Conservation (phyloP, 2,113 vertebrate species). For the Anthoscopus minutus region DNA sequence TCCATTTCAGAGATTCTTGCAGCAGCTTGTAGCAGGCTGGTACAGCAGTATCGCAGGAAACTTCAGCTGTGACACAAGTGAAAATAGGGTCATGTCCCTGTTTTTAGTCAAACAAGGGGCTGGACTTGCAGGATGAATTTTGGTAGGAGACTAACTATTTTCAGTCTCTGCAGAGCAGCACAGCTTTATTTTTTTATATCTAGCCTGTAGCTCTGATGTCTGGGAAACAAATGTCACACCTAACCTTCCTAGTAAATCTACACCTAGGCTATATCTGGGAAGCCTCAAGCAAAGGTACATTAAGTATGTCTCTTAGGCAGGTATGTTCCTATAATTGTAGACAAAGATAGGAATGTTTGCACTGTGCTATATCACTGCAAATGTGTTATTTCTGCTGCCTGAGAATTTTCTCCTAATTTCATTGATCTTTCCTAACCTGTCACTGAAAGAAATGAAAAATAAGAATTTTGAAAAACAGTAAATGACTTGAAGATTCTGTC, state of each 20-base stretch:
- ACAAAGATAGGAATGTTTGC: background rate
- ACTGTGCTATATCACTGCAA: rapidly evolving
- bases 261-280: background rate
- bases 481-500: background rate
- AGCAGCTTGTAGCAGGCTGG: background rate
- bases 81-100: background rate
- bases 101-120: background rate
- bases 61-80: background rate
- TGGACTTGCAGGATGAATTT: background rate
- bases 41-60: background rate
- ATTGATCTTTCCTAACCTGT: background rate
- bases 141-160: background rate
- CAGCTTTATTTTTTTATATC: background rate
- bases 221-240: background rate
- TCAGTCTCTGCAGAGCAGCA: background rate
- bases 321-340: background rate
- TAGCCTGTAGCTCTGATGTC: background rate
- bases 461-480: background rate
- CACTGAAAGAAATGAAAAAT: background rate
- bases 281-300: background rate
- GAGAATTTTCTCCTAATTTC: background rate
- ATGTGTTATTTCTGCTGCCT: background rate
- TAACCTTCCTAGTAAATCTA: background rate
- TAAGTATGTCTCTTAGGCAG: background rate
- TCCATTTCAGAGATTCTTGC: background rate